Evolutionary conservation across 2,113 vertebrate species (phyloP), one percentile per base, ranked within the genome.

Genomic region (Hylia prasina): DNA sequence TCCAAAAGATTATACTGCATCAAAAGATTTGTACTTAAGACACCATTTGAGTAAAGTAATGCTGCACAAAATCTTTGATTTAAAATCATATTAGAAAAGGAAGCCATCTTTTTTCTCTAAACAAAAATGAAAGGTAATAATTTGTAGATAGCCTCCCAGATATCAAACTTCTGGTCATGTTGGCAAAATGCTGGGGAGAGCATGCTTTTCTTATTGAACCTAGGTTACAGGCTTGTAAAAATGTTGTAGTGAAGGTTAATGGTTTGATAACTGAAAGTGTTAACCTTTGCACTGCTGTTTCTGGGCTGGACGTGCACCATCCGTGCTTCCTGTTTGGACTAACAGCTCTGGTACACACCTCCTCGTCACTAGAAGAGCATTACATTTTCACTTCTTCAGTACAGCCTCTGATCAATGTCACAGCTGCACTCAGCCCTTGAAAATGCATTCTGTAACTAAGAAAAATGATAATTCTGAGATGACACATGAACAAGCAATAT

Each of bases 11-110:
- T 94, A 82, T 31, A 66, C 44, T 76, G 30, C 66, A 91, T 94
- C 56, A 91, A 81, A 97, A 84, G 63, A 63, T 63, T 86, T 94
- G 51, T 24, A 93, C 51, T 95, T 93, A 93, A 94, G 68, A 63
- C 9, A n/a, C 87, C 22, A 42, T 92, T 80, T 93, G 42, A 63
- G 39, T 66, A 58, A 72, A 42, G 44, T 40, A 88, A 72, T 76
- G 40, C 60, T 88, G 25, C 24, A 56, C 13, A 50, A 58, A 75
- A 53, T 35, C 28, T 77, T 87, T 76, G 15, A 54, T 65, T 85
- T 88, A 48, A 82, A 93, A 82, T 85, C 54, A 81, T 69, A 78
- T 84, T 92, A 71, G 44, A 56, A 75, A 92, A 89, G 13, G 13
- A 61, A 69, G 6, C 5, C 6, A 10, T 83, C 15, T 60, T 69